Conservation (phyloP, 2,888 invertebrate species). For the Sesamia inferens region DNA sequence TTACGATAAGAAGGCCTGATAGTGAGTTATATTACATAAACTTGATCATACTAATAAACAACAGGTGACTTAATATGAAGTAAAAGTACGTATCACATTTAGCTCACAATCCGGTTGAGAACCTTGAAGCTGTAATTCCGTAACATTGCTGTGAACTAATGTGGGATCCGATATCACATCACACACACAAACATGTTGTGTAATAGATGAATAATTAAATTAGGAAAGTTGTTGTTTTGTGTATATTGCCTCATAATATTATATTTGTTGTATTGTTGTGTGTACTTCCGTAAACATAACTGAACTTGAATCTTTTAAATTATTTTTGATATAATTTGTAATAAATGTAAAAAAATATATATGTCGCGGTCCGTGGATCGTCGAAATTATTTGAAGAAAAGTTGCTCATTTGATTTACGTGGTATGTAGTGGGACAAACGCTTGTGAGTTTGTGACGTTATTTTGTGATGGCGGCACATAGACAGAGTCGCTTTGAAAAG, state of each 20-base stretch:
- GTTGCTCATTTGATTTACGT: too few species aligned
- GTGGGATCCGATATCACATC: constrained; percentile 39
- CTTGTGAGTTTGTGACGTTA: too few species aligned
- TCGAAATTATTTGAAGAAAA: too few species aligned
- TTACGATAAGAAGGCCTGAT: background rate
- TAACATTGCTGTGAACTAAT: constrained; percentile 29
- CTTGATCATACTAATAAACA: background rate
- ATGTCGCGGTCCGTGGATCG: too few species aligned
- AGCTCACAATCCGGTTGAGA: constrained; percentile 31
- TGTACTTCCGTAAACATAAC: background rate
- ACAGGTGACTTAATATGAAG: constrained; percentile 17
- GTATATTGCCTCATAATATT: background rate
- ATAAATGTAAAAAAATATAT: too few species aligned
- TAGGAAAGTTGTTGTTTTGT: background rate
- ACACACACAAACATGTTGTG: background rate
- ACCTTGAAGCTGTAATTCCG: constrained; percentile 44
- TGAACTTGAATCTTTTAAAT: background rate
- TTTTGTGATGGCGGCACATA: too few species aligned
- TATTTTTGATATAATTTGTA: background rate
- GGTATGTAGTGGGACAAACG: too few species aligned
- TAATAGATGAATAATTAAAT: background rate
- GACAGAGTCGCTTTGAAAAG: too few species aligned
- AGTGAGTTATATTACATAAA: background rate
- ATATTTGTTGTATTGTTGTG: background rate
- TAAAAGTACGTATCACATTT: constrained; percentile 29